These are phyloP conservation scores for Nasonia longicornis DNA, from an alignment of 1,140 invertebrate genomes.

Conservation along the genomic window DNA sequence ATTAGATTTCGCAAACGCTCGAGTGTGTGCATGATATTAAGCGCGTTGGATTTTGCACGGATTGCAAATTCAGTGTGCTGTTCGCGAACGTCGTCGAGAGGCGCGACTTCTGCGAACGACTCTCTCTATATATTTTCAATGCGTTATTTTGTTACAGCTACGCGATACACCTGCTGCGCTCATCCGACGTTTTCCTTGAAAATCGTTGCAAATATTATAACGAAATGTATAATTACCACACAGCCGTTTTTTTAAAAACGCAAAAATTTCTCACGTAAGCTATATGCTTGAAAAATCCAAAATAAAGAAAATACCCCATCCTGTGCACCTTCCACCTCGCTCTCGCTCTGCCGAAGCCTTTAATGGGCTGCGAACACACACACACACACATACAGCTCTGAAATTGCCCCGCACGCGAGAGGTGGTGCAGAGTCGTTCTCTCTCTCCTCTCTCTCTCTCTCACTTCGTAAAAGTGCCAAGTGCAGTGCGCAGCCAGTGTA, in stretches of 20 bases:
- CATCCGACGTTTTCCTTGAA: no score
- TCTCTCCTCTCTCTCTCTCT: background rate
- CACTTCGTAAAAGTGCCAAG: slow-evolving; percentile 18
- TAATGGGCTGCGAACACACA: no score
- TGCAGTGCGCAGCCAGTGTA: background rate
- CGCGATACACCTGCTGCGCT: background rate
- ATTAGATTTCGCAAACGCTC: background rate
- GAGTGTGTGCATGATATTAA: background rate
- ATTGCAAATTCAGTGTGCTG: background rate
- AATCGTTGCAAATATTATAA: no score
- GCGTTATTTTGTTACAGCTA: background rate
- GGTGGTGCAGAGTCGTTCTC: background rate
- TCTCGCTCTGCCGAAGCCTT: background rate
- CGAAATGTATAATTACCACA: no score
- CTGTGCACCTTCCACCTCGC: no score
- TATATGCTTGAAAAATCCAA: no score
- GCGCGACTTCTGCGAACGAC: background rate
- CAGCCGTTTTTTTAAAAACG: no score
- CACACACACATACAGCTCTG: background rate
- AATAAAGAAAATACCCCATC: no score
- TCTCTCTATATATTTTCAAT: background rate
- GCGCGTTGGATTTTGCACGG: background rate
- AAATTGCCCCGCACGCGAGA: slow-evolving; percentile 1
- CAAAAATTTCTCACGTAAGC: no score
- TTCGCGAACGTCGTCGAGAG: background rate